Conservation (phyloP, 2,797 vertebrate species). For the Ciconia nigra region DNA sequence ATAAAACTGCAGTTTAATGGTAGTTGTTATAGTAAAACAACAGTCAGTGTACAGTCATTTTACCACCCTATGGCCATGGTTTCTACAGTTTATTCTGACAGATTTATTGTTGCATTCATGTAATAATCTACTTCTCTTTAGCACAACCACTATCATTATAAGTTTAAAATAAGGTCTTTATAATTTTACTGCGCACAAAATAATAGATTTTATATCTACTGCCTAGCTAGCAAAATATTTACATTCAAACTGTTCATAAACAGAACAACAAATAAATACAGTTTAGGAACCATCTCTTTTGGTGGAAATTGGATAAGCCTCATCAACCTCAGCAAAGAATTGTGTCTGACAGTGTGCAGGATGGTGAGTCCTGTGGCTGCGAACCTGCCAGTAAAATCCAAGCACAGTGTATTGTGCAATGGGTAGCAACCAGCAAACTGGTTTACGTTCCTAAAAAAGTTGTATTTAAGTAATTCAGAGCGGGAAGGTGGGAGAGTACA, state of each 20-base stretch:
- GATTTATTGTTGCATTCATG: slow-evolving; percentile 69
- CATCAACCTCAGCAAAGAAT: not conserved
- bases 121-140: slow-evolving; percentile 71
- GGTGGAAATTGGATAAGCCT: not conserved
- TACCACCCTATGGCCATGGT: slow-evolving; percentile 41
- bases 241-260: not conserved
- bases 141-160: not conserved
- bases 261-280: slow-evolving; percentile 8
- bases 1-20: slow-evolving; percentile 72
- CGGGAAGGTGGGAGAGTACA: not conserved
- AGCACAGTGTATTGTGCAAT: not conserved
- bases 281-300: not conserved
- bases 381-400: not conserved
- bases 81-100: slow-evolving; percentile 48
- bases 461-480: not conserved
- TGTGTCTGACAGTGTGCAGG: not conserved
- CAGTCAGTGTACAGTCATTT: slow-evolving; percentile 59
- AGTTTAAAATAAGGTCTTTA: slow-evolving; percentile 50
- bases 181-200: slow-evolving; percentile 47
- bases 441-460: not conserved
- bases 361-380: not conserved
- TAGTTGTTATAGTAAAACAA: slow-evolving; percentile 60
- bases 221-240: slow-evolving; percentile 7
- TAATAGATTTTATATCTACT: not conserved
- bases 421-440: not conserved